phyloP scores from a whole-genome alignment of 2,113 vertebrate species.

The Martes martes region DNA sequence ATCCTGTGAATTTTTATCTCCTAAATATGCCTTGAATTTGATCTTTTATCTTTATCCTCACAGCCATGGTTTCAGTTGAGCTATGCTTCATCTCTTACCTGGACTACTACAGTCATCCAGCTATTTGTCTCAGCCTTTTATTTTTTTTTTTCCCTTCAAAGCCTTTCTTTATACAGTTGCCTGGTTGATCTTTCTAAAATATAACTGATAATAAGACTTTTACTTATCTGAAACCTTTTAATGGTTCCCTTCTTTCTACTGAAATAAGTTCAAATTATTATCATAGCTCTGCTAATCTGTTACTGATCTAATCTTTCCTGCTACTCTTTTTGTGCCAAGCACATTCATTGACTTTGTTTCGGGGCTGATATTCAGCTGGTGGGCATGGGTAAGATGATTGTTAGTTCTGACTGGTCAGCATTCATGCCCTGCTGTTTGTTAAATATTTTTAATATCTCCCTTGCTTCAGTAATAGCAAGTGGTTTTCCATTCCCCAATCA shows the following conservation, averaged over 20 bases:
- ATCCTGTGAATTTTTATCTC: constrained; percentile 2
- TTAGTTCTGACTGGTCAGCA: neutral
- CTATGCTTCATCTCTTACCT: neutral
- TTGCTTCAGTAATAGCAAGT: neutral
- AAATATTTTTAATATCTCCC: neutral
- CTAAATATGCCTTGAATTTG: neutral
- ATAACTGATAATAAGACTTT: constrained; percentile 1
- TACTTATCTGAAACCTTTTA: neutral
- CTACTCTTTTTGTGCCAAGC: neutral
- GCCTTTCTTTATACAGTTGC: neutral
- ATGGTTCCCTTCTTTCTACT: neutral
- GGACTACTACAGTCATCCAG: neutral
- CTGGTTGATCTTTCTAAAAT: constrained; percentile 9
- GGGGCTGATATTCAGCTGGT: neutral
- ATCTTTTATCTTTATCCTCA: neutral
- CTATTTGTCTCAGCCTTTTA: constrained; percentile 9
- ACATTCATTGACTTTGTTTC: neutral
- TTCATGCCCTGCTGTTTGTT: neutral
- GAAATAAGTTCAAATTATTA: neutral
- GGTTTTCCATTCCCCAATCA: neutral
- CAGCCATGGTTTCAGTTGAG: neutral
- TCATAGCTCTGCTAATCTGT: neutral
- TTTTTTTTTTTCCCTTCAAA: neutral
- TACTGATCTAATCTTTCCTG: neutral
- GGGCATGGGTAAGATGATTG: neutral